Base-by-base conservation (phyloP, 2,888 invertebrate genomes). In the Parasteatoda lunata region DNA sequence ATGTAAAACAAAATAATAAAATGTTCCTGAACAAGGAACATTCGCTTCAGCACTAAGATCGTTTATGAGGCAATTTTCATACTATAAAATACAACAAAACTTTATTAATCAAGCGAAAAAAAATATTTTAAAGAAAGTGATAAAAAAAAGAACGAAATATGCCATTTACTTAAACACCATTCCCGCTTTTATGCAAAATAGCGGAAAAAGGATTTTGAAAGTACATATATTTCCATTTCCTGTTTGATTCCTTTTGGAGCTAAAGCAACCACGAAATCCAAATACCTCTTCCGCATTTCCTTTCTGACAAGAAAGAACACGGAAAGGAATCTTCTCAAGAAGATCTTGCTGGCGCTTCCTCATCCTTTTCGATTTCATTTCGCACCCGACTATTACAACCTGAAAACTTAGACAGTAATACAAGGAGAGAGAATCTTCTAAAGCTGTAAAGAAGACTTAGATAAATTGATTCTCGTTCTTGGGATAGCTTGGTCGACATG, bases 331-430 rank as follows among this genome's bases (percentile, higher is more conserved):
- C 54, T 77, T 65, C 78, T 71, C 64, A 5, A 64, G n/a, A 15
- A 51, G 72, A 66, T 73, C 65, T 72, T 72, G 54, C 81, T 75
- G 48, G 64, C 73, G 54, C 15, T 9, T 51, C 47, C 13, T 75
- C 82, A 52, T 48, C 51, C 66, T 66, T 72, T 73, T 72, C 59
- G 59, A 59, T 59, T 59, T 59, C 59, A 84, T 70, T 72, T 77
- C 66, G 59, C 66, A 77, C 77, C 71, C 71, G 65, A 72, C 72
- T 77, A 66, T 78, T 77, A 59, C 77, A 64, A 66, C 65, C 52
- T 59, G 76, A 70, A 69, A 82, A 76, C 76, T 82, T 76, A 77
- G 65, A 84, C 77, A 72, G 84, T 75, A 82, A 76, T 75, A 73
- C 78, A 48, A 84, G 78, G 51, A 59, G 69, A 13, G 49, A 66